A percentile compares a stretch with the other conserved stretches of the same genome.
These are phyloP conservation scores for Lasioglossum lativentre DNA, from an alignment of 2,888 invertebrate genomes.

Conservation along the genomic window DNA sequence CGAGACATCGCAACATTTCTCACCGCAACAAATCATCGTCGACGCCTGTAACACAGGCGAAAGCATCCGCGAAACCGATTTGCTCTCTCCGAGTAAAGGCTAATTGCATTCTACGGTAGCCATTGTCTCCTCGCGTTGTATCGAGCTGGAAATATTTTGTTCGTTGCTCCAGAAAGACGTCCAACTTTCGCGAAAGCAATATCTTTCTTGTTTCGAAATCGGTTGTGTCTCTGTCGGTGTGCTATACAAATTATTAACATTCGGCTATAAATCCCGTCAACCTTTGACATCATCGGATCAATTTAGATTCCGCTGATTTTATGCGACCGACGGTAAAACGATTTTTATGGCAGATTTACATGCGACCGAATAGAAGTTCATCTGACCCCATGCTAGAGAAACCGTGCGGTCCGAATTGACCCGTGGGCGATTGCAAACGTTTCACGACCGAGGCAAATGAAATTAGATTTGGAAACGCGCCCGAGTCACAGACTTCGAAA, in stretches of 20 bases:
- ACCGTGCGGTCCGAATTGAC: background rate
- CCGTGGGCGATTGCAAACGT: background rate
- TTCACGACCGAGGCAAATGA: background rate
- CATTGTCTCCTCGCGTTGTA: background rate
- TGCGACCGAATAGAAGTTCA: background rate
- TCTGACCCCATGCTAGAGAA: background rate
- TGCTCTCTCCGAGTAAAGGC: background rate
- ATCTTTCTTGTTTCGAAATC: constrained; percentile 1
- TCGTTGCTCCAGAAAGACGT: background rate
- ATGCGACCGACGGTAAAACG: background rate
- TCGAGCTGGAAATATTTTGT: background rate
- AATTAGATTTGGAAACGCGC: background rate
- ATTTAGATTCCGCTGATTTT: constrained; percentile 1
- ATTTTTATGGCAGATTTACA: background rate
- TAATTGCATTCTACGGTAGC: background rate
- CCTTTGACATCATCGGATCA: constrained; percentile 1
- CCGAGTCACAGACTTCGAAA: background rate
- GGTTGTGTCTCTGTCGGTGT: background rate
- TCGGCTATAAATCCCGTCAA: constrained; percentile 12
- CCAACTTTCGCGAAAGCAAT: background rate
- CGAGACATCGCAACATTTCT: background rate
- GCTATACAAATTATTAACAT: constrained; percentile 3
- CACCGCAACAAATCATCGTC: background rate
- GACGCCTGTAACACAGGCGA: background rate
- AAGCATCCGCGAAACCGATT: constrained; percentile 1